These are phyloP conservation scores for Atopsyche davidsoni DNA, from an alignment of 1,140 invertebrate genomes.

Conservation along the genomic window DNA sequence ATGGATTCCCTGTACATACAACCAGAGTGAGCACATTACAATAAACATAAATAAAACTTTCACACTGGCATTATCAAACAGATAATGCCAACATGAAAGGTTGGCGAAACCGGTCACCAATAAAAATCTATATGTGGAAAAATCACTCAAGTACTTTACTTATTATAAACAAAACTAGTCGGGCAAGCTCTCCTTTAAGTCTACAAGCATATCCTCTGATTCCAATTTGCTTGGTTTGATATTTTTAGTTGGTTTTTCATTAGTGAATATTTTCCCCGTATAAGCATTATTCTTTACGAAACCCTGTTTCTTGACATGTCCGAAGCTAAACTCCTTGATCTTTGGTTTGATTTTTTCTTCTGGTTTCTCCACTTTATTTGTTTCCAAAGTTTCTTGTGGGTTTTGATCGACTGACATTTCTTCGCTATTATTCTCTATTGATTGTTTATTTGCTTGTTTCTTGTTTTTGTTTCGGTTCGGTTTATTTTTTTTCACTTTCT, in stretches of 20 bases:
- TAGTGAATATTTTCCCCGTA: conserved; percentile 36
- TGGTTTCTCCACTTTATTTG: not conserved
- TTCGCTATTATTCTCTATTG: conserved; percentile 1
- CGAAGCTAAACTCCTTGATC: conserved; percentile 34
- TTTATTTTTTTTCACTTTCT: conserved; percentile 14
- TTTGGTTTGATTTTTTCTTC: not conserved
- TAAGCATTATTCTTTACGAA: conserved; percentile 34
- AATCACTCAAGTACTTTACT: no score
- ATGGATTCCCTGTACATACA: no score
- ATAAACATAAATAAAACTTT: no score
- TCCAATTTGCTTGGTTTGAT: conserved; percentile 28
- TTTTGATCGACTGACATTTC: conserved; percentile 7
- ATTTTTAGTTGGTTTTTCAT: conserved; percentile 13
- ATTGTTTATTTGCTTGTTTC: conserved; percentile 10
- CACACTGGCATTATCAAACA: no score
- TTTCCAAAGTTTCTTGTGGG: not conserved
- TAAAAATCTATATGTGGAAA: no score
- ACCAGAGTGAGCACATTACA: no score
- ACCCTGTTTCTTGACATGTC: conserved; percentile 36
- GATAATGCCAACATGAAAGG: no score
- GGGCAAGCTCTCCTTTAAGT: conserved; percentile 39
- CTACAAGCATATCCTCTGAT: conserved; percentile 36
- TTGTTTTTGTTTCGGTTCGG: conserved; percentile 24
- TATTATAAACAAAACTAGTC: conserved; percentile 13
- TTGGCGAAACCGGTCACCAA: no score